Evolutionary conservation across 2,113 vertebrate genomes (phyloP).

Genomic region (Bos javanicus): DNA sequence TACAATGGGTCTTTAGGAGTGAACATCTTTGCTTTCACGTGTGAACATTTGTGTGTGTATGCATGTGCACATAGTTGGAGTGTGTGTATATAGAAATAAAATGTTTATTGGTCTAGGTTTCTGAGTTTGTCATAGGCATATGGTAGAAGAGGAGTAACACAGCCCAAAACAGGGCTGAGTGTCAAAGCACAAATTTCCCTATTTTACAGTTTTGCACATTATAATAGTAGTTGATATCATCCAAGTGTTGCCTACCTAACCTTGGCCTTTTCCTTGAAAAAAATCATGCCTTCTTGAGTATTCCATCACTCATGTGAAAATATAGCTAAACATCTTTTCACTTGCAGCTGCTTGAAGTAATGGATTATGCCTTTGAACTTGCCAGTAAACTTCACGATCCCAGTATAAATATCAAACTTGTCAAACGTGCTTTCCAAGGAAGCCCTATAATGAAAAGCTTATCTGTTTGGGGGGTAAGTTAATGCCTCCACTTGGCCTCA

Average conservation of each 20-base stretch:
- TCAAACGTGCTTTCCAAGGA: constrained; percentile 71
- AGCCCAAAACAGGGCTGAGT: not conserved
- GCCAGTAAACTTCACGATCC: constrained; percentile 60
- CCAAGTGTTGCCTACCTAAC: constrained; percentile 14
- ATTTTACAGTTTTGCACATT: not conserved
- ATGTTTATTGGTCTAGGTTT: not conserved
- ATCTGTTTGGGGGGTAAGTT: constrained; percentile 65
- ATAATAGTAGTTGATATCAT: not conserved
- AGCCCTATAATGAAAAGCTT: constrained; percentile 68
- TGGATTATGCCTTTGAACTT: constrained; percentile 72
- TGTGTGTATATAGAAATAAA: not conserved
- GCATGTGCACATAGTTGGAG: not conserved
- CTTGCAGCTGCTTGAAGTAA: constrained; percentile 63
- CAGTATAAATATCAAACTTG: constrained; percentile 67
- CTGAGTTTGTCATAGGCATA: not conserved
- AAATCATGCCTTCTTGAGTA: constrained; percentile 34
- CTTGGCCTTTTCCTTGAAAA: constrained; percentile 5
- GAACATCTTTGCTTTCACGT: not conserved
- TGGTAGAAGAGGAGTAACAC: not conserved
- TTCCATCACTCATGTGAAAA: constrained; percentile 60
- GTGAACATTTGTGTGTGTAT: not conserved
- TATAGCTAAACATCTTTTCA: constrained; percentile 60
- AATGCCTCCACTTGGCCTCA: constrained; percentile 50
- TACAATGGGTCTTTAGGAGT: not conserved
- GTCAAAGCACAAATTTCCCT: not conserved